Conservation (phyloP, 2,113 vertebrate genomes). For the Nothobranchius kuhntae region DNA sequence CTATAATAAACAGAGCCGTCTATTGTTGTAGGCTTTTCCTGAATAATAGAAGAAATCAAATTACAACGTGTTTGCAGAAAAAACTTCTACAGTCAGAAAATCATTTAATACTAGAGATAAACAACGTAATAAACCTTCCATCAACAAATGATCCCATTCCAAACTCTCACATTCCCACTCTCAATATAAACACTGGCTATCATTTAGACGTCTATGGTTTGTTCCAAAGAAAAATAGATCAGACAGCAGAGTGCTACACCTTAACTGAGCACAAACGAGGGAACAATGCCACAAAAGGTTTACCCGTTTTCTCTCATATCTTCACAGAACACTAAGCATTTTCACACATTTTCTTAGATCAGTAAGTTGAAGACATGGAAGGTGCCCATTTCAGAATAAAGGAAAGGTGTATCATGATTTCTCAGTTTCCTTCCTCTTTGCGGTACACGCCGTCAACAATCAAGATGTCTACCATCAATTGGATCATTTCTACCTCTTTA, state of each 20-base stretch:
- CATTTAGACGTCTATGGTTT: not conserved
- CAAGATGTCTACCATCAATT: not conserved
- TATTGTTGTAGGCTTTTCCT: constrained; percentile 16
- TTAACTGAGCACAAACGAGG: constrained; percentile 1
- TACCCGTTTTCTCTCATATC: not conserved
- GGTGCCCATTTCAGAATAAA: constrained; percentile 6
- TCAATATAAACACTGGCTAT: constrained; percentile 26
- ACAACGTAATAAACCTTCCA: constrained; percentile 33
- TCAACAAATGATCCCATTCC: constrained; percentile 59
- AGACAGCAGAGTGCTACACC: constrained; percentile 4
- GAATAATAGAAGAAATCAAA: constrained; percentile 14
- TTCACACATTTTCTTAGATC: not conserved
- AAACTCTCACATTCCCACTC: constrained; percentile 37
- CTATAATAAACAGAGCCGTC: constrained; percentile 32
- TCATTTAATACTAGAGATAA: constrained; percentile 21
- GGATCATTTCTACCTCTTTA: not conserved
- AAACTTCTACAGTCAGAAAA: constrained; percentile 19
- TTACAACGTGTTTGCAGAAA: constrained; percentile 18
- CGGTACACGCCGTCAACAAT: not conserved
- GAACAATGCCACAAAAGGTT: not conserved
- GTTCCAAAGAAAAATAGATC: constrained; percentile 15
- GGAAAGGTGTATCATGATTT: not conserved
- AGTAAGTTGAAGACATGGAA: not conserved
- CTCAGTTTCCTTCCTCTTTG: not conserved
- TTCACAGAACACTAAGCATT: not conserved